Percentiles rank a stretch among this genome's conserved stretches.
These are phyloP conservation scores for Gymnobelideus leadbeateri DNA, from an alignment of 2,113 vertebrate genomes.

Conservation along the genomic window DNA sequence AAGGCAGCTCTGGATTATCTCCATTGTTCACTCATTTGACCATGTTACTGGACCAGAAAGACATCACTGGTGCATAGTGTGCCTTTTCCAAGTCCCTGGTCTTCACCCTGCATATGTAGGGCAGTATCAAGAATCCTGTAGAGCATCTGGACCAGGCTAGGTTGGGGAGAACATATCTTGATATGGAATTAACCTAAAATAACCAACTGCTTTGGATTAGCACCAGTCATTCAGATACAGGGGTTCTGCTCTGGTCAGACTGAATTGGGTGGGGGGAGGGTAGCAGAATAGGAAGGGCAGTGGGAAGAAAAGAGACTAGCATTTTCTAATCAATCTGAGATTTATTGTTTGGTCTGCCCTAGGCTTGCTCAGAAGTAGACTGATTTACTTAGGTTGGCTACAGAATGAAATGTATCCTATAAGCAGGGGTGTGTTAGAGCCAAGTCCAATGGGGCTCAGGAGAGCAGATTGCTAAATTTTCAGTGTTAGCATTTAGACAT, in stretches of 20 bases:
- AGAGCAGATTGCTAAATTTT: background rate
- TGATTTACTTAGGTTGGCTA: background rate
- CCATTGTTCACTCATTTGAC: background rate
- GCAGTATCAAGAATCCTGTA: background rate
- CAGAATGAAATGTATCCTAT: background rate
- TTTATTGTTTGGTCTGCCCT: background rate
- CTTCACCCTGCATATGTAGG: background rate
- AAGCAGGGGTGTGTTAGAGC: background rate
- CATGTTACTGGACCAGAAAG: slow-evolving; percentile 15
- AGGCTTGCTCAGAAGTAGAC: background rate
- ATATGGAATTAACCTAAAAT: background rate
- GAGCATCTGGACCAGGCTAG: background rate
- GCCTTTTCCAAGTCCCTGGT: background rate
- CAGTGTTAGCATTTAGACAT: background rate
- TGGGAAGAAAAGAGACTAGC: background rate
- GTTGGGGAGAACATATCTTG: background rate
- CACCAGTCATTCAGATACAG: background rate
- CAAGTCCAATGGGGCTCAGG: background rate
- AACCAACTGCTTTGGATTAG: background rate
- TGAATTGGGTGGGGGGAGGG: background rate
- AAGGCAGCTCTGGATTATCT: background rate
- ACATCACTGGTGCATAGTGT: no score
- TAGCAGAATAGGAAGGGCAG: background rate
- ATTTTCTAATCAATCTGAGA: background rate
- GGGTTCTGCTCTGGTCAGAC: background rate